These are phyloP conservation scores for Leptinotarsa tumamoca DNA, from an alignment of 2,888 invertebrate species.

Conservation along the genomic window DNA sequence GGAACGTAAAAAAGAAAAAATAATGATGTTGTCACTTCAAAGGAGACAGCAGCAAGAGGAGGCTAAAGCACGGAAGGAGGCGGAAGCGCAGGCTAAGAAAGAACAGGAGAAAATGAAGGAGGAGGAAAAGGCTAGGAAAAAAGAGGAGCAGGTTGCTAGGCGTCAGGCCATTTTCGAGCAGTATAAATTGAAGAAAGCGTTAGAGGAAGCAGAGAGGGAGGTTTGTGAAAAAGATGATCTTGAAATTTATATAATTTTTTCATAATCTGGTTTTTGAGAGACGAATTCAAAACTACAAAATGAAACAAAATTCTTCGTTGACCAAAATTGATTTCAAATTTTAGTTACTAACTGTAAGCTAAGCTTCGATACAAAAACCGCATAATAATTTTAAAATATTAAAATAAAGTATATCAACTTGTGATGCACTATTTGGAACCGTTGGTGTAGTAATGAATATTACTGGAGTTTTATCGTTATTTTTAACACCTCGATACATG, in stretches of 20 bases:
- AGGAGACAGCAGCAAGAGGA: slow-evolving; percentile 92
- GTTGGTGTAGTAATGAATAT: too few species aligned
- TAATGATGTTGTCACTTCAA: slow-evolving; percentile 89
- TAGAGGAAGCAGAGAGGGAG: slow-evolving; percentile 91
- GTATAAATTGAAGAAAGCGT: slow-evolving; percentile 92
- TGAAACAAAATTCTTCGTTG: too few species aligned
- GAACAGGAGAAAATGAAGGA: slow-evolving; percentile 82
- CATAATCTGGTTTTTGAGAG: too few species aligned
- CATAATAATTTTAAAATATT: too few species aligned
- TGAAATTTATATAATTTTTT: background rate
- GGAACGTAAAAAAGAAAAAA: slow-evolving; percentile 92
- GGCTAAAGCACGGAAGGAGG: slow-evolving; percentile 85
- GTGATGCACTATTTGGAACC: too few species aligned
- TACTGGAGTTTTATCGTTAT: too few species aligned
- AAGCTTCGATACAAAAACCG: too few species aligned
- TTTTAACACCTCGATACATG: too few species aligned
- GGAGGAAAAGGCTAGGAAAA: slow-evolving; percentile 80
- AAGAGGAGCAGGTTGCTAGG: slow-evolving; percentile 87
- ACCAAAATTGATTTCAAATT: too few species aligned
- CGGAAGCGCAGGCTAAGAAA: slow-evolving; percentile 79
- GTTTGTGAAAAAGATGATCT: slow-evolving; percentile 63
- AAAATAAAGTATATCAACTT: too few species aligned
- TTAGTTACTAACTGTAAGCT: too few species aligned
- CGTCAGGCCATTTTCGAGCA: slow-evolving; percentile 91
- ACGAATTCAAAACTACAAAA: too few species aligned